A percentile compares a stretch with the other conserved stretches of the same genome.
These are phyloP conservation scores for Drosophila sproati DNA, from an alignment of 1,140 invertebrate species.

Conservation along the genomic window DNA sequence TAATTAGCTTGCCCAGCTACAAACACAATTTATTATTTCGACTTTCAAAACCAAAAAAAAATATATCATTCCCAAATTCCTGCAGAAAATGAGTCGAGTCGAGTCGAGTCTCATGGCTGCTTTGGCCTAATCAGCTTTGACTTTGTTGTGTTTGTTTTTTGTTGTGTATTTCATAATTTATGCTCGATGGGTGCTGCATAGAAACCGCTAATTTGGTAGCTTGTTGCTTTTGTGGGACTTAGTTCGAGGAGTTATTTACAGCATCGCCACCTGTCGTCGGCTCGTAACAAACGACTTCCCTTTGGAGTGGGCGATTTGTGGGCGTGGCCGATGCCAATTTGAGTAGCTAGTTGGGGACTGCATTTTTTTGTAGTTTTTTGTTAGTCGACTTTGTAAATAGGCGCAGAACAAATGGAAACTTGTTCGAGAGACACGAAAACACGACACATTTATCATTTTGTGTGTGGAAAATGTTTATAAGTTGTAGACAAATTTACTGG, in stretches of 20 bases:
- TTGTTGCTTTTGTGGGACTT: slow-evolving; percentile 45
- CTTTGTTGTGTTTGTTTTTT: slow-evolving; percentile 1
- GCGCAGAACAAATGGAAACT: slow-evolving; percentile 69
- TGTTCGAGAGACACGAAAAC: slow-evolving; percentile 57
- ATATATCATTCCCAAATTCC: neutral
- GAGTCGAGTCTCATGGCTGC: slow-evolving; percentile 4
- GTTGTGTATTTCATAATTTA: slow-evolving; percentile 40
- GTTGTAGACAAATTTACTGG: slow-evolving; percentile 68
- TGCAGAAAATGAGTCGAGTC: slow-evolving; percentile 6
- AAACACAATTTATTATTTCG: too few species aligned
- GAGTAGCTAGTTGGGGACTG: slow-evolving; percentile 35
- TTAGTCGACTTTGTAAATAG: slow-evolving; percentile 36
- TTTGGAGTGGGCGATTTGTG: neutral
- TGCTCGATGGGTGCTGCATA: slow-evolving; percentile 12
- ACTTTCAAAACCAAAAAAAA: neutral
- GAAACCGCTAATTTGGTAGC: slow-evolving; percentile 63
- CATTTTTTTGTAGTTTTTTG: slow-evolving; percentile 11
- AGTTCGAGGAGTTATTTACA: slow-evolving; percentile 59
- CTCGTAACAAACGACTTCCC: slow-evolving; percentile 65
- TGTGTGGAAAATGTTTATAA: slow-evolving; percentile 54
- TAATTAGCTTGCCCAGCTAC: too few species aligned
- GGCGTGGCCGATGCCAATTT: slow-evolving; percentile 24
- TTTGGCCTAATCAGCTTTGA: slow-evolving; percentile 30
- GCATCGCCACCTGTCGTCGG: slow-evolving; percentile 59
- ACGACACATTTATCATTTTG: slow-evolving; percentile 71